A percentile compares a stretch with the other conserved stretches of the same genome.
Conservation (phyloP, 2,113 vertebrate genomes). For the Lepidothrix coronata region DNA sequence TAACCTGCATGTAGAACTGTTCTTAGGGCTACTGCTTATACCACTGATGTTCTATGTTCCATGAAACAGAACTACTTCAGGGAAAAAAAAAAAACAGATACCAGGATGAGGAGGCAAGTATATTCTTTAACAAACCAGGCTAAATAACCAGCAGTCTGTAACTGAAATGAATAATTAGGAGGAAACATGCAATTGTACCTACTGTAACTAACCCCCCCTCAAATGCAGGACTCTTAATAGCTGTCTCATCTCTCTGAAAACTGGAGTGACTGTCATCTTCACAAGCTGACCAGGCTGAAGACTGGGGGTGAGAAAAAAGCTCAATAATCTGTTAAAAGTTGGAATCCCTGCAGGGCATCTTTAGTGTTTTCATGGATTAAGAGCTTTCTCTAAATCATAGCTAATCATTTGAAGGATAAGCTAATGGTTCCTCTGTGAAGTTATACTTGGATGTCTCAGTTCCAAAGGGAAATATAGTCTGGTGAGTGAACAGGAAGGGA, state of each 20-base stretch:
- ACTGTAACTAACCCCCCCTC: not conserved
- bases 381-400: not conserved
- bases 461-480: not conserved
- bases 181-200: rapidly evolving
- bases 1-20: not conserved
- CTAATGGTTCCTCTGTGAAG: not conserved
- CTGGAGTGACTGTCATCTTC: not conserved
- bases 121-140: not conserved
- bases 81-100: not conserved
- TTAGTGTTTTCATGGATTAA: not conserved
- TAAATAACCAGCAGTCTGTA: not conserved
- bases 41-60: not conserved
- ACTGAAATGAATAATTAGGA: not conserved
- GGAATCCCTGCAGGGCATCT: not conserved
- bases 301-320: not conserved
- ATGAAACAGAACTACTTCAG: not conserved
- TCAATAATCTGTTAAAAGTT: not conserved
- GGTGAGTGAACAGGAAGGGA: not conserved
- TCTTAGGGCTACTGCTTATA: not conserved
- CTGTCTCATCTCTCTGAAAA: not conserved
- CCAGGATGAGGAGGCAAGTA: not conserved
- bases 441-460: not conserved
- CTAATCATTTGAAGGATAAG: not conserved
- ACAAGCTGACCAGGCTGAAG: not conserved
- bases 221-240: not conserved